Evolutionary conservation across 2,888 invertebrate genomes (phyloP), one percentile per base, ranked within the genome.

Genomic region (Leptarthrus brevirostris): DNA sequence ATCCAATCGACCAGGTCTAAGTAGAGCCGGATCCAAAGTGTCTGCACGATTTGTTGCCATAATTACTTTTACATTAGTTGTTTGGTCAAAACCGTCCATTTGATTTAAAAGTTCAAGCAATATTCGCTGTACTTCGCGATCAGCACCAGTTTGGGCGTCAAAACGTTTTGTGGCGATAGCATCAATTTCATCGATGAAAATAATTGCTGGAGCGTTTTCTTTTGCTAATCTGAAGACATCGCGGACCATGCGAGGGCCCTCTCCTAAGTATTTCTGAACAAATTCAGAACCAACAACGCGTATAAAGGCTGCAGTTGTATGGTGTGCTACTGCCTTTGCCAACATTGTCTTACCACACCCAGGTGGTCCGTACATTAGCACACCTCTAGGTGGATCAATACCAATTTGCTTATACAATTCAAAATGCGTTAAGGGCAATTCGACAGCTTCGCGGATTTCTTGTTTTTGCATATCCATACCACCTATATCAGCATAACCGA

Each of bases 401-500:
- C 99, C 98, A 81, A 95, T 95, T 88, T 99, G 98, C 84, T 98
- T 93, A 86, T 99, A 99, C 49, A 99, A 87, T 85, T 99, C 99
- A 82, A 98, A 98, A 84, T 99, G 99, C 16, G 98, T 99, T 16
- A 99, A 87, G 0, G 99, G 99, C 76, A 99, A 86, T 84, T 99
- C 99, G 0, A 99, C 99, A 3, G 99, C 99, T 86, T 99, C 99
- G 72, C 97, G 88, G 79, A 99, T 98, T 86, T 99, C 99, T 83
- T 99, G 99, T 81, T 99, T 99, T 85, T 99, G 99, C 88, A 98
- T 97, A 85, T 99, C 99, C 94, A 99, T 95, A 36, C 99, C 99
- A 84, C 99, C 99, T 82, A 99, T 99, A 82, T 99, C 99, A 3
- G 94, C 91, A 85, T 99, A 99, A 76, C 93, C 91, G 5, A 99